Conservation (phyloP, 2,888 invertebrate species). For the Augochlorella aurata region DNA sequence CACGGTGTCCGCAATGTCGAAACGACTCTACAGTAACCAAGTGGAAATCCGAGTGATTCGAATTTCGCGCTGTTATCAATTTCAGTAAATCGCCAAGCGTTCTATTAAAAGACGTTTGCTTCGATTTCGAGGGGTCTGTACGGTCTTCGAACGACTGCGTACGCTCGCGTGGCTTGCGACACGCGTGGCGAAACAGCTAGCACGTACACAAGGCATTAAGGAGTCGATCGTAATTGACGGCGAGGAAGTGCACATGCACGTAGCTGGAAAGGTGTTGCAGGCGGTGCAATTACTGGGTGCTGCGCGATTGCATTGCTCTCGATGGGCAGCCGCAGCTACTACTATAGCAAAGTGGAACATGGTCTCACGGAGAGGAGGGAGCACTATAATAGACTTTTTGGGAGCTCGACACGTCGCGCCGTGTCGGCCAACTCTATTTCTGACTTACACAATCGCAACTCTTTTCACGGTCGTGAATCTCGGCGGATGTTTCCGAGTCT, state of each 20-base stretch:
- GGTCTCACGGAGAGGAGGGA: not conserved
- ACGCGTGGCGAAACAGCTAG: not conserved
- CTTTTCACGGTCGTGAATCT: conserved; percentile 23
- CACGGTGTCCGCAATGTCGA: conserved; percentile 14
- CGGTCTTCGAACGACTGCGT: not conserved
- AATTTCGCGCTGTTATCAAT: not conserved
- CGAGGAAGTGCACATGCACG: conserved; percentile 25
- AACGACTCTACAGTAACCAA: not conserved
- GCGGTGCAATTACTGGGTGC: conserved; percentile 28
- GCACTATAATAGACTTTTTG: conserved; percentile 26
- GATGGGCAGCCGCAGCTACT: conserved; percentile 20
- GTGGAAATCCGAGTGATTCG: not conserved
- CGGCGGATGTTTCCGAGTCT: not conserved
- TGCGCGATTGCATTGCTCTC: conserved; percentile 37
- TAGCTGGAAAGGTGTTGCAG: conserved; percentile 41
- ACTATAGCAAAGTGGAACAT: conserved; percentile 38
- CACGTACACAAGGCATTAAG: not conserved
- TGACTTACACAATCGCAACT: conserved; percentile 3
- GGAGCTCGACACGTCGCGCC: conserved; percentile 15
- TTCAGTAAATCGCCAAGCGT: not conserved
- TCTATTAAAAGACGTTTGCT: not conserved
- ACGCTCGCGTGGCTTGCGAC: not conserved
- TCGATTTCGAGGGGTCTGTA: not conserved
- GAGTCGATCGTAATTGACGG: conserved; percentile 3
- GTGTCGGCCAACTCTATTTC: conserved; percentile 18